phyloP scores from a whole-genome alignment of 2,113 vertebrate species.

The Spermophilus dauricus region DNA sequence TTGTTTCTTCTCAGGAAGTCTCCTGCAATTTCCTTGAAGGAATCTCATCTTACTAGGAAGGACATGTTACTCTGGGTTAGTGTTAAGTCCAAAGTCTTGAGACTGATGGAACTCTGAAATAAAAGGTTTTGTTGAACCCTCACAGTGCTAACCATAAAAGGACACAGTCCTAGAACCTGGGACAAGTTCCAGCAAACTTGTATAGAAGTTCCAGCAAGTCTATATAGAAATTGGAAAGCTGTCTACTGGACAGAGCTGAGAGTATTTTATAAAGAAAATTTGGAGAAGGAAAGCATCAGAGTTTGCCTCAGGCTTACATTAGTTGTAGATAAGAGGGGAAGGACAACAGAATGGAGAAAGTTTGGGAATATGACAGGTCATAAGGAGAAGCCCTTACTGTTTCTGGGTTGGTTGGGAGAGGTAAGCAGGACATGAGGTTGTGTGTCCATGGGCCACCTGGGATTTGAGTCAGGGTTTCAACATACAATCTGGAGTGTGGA shows the following conservation, averaged over 20 bases:
- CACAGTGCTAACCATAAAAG: background rate
- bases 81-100: background rate
- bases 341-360: background rate
- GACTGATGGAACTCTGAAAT: background rate
- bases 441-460: background rate
- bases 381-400: background rate
- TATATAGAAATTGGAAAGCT: background rate
- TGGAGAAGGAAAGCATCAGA: background rate
- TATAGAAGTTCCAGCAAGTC: background rate
- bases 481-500: background rate
- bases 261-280: background rate
- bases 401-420: background rate
- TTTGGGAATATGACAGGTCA: background rate
- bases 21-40: background rate
- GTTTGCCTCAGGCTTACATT: background rate
- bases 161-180: background rate
- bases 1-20: background rate
- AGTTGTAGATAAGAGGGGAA: background rate
- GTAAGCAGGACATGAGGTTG: background rate
- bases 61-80: background rate
- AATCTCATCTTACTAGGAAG: background rate
- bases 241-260: background rate
- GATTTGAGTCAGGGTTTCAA: background rate
- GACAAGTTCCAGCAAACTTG: background rate
- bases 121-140: background rate